Evolutionary conservation across 2,797 vertebrate genomes (phyloP), one percentile per base, ranked within the genome.

Genomic region (Saxicola maurus): DNA sequence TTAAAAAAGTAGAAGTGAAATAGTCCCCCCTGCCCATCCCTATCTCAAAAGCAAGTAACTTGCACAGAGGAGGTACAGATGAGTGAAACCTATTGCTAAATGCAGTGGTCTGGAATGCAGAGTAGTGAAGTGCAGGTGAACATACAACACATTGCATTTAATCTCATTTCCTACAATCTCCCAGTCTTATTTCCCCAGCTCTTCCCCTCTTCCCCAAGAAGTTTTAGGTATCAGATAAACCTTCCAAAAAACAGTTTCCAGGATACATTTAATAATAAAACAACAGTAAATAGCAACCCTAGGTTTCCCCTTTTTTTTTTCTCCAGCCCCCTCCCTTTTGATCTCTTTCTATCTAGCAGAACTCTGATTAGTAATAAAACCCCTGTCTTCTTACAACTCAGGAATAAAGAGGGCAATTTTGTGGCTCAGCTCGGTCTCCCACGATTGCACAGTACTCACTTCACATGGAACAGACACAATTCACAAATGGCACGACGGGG

Each of bases 161-260:
- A 90, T 85, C 59, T 74, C 65, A 30, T 83, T 89, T 91, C 82
- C 82, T 89, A 53, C 62, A 61, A 19, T 78, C 56, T 88, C 86
- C 76, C 67, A 56, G 8, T 28, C 19, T 84, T 20, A 72, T 4
- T 86, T 19, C 59, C 69, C 43, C 11, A 69, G n/a, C 49, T 71
- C 76, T 79, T 89, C 31, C 35, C 51, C 56, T 38, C 64, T 62
- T 67, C 38, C 33, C 68, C 81, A 68, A 17, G 14, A 79, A 80
- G 69, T 74, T 86, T 89, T 65, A 92, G 46, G 65, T 89, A 90
- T 55, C 69, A 61, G 62, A 69, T 11, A 69, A 18, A 83, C 76
- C 87, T 94, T 89, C 64, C 87, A 71, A 71, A 95, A 81, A 79
- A 87, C 78, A 53, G 43, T 84, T 95, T 92, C 80, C 57, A 92